Evolutionary conservation across 1,140 invertebrate genomes (phyloP).

Genomic region (Camponotus floridanus): DNA sequence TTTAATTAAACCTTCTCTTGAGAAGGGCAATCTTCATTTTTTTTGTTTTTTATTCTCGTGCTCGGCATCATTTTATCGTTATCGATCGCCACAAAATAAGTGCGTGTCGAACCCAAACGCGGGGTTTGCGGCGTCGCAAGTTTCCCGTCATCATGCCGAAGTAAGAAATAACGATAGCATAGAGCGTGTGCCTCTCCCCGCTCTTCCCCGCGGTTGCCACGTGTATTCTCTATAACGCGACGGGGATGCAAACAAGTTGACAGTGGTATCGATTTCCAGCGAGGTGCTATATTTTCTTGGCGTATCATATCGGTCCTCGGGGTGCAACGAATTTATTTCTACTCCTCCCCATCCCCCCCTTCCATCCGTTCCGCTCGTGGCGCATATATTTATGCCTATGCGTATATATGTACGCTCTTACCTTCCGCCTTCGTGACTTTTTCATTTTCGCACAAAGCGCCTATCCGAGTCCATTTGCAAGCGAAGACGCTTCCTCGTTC

Average conservation of each 20-base stretch:
- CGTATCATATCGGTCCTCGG: constrained; percentile 66
- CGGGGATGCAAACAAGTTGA: constrained; percentile 59
- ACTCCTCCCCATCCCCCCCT: background rate
- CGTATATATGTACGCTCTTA: constrained; percentile 65
- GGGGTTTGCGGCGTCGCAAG: background rate
- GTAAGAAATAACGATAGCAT: constrained; percentile 40
- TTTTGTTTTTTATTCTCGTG: background rate
- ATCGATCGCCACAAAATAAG: background rate
- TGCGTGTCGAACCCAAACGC: background rate
- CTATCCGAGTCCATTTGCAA: constrained; percentile 70
- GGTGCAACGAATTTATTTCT: constrained; percentile 67
- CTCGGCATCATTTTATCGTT: background rate
- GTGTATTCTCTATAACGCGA: constrained; percentile 24
- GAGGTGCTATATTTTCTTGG: constrained; percentile 63
- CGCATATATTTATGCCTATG: constrained; percentile 63
- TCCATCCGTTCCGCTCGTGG: background rate
- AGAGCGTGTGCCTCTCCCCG: constrained; percentile 1
- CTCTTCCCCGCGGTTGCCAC: background rate
- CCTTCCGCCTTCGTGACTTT: constrained; percentile 75
- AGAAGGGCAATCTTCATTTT: background rate
- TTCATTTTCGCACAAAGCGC: constrained; percentile 77
- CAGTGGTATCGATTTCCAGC: constrained; percentile 69
- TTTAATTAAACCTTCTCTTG: constrained; percentile 1
- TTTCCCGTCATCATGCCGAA: constrained; percentile 37
- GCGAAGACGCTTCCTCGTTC: constrained; percentile 21